Evolutionary conservation across 2,797 vertebrate genomes (phyloP).

Genomic region (Malurus leucopterus): DNA sequence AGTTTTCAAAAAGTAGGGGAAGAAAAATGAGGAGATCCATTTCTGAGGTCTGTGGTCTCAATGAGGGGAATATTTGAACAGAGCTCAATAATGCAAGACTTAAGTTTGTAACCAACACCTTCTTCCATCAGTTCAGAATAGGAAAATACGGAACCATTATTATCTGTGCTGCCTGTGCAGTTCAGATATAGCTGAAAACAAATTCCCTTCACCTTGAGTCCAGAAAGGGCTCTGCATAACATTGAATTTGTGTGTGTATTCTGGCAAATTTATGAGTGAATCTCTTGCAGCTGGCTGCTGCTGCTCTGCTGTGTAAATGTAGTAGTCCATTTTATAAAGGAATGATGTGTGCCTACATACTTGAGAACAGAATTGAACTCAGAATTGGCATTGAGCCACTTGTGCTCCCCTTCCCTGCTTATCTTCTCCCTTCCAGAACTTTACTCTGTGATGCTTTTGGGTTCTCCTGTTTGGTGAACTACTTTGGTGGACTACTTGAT

Average conservation of each 20-base stretch:
- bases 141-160: not conserved
- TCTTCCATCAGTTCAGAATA: rapidly evolving
- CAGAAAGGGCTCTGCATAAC: not conserved
- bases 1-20: not conserved
- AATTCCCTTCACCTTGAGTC: not conserved
- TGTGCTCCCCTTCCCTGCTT: not conserved
- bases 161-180: not conserved
- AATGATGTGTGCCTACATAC: not conserved
- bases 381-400: not conserved
- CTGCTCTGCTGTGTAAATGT: not conserved
- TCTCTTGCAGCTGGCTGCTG: not conserved
- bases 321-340: not conserved
- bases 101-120: not conserved
- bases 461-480: not conserved
- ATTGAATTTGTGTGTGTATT: not conserved
- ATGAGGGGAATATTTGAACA: not conserved
- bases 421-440: not conserved
- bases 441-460: not conserved
- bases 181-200: not conserved
- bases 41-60: not conserved
- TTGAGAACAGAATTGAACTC: not conserved
- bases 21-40: not conserved
- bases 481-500: not conserved
- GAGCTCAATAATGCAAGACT: not conserved
- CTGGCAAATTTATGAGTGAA: not conserved